A percentile compares a stretch with the other conserved stretches of the same genome.
Evolutionary conservation across 1,140 invertebrate species (phyloP).

Genomic region (Ptiloglossa arizonensis): DNA sequence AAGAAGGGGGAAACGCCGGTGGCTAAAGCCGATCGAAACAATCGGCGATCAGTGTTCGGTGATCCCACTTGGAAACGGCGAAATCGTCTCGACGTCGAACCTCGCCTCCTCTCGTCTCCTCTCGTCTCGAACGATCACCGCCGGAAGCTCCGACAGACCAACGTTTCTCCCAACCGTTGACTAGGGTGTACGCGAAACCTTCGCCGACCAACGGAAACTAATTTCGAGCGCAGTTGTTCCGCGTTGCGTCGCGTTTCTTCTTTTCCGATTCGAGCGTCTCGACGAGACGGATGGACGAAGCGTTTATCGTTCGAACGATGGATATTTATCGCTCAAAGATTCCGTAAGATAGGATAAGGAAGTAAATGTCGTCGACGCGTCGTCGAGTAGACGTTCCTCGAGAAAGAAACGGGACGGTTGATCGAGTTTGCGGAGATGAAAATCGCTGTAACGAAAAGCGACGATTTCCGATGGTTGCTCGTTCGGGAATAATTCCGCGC

Average conservation of each 20-base stretch:
- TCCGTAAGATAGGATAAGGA: neutral
- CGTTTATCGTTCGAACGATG: too few relatives aligned
- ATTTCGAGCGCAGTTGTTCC: neutral
- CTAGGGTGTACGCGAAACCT: too few relatives aligned
- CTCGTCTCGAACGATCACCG: conserved; percentile 39
- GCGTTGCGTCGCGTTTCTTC: neutral
- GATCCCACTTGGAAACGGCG: conserved; percentile 61
- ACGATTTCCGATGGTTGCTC: too few relatives aligned
- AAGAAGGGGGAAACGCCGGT: conserved; percentile 20
- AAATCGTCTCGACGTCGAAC: conserved; percentile 48
- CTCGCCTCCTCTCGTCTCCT: neutral
- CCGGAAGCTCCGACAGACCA: conserved; percentile 45
- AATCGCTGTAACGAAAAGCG: too few relatives aligned
- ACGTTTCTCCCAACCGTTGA: conserved; percentile 36
- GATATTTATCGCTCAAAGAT: neutral
- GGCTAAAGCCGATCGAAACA: conserved; percentile 68
- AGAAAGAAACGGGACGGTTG: too few relatives aligned
- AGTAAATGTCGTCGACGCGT: too few relatives aligned
- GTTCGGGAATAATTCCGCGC: too few relatives aligned
- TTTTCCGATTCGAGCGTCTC: neutral
- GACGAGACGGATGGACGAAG: neutral
- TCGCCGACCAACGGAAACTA: too few relatives aligned
- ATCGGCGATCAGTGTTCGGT: conserved; percentile 67
- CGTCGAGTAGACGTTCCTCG: too few relatives aligned
- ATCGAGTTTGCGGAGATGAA: too few relatives aligned